phyloP scores from a whole-genome alignment of 2,888 invertebrate genomes.

The Ennomos fuscantarius region DNA sequence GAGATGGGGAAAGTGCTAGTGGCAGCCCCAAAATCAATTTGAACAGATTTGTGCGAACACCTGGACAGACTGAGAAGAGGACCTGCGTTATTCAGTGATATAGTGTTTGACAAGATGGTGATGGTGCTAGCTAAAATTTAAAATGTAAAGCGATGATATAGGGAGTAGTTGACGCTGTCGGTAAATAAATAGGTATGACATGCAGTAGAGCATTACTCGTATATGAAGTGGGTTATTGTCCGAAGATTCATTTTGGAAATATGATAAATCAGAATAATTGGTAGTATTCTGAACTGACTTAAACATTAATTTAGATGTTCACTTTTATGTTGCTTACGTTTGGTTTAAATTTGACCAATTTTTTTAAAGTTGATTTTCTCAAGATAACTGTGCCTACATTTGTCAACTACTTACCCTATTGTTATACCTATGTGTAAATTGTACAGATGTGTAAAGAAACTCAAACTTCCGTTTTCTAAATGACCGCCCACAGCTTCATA shows the following conservation, averaged over 20 bases:
- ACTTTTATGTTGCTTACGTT: too few species aligned
- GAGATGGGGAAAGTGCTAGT: conserved; percentile 87
- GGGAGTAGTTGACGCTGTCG: neutral
- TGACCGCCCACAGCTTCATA: conserved; percentile 3
- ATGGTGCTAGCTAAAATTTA: conserved; percentile 31
- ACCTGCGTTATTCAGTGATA: conserved; percentile 82
- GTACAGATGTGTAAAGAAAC: conserved; percentile 11
- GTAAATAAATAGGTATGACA: too few species aligned
- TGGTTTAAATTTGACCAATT: neutral
- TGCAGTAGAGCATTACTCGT: too few species aligned
- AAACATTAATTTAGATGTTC: too few species aligned
- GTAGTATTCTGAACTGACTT: too few species aligned
- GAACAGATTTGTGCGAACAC: conserved; percentile 76
- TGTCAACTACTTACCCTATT: conserved; percentile 8
- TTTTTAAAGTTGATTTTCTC: neutral
- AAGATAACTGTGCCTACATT: neutral
- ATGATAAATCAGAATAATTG: too few species aligned
- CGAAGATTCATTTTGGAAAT: too few species aligned
- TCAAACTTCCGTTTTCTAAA: conserved; percentile 15
- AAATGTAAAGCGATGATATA: conserved; percentile 1
- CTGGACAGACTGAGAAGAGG: conserved; percentile 75
- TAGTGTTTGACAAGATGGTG: conserved; percentile 20
- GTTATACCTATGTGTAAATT: conserved; percentile 9
- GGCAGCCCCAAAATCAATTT: conserved; percentile 81
- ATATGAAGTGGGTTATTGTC: too few species aligned